Percentiles rank a stretch among this genome's conserved stretches.
phyloP scores from a whole-genome alignment of 2,113 vertebrate genomes.

The Nematolebias whitei region DNA sequence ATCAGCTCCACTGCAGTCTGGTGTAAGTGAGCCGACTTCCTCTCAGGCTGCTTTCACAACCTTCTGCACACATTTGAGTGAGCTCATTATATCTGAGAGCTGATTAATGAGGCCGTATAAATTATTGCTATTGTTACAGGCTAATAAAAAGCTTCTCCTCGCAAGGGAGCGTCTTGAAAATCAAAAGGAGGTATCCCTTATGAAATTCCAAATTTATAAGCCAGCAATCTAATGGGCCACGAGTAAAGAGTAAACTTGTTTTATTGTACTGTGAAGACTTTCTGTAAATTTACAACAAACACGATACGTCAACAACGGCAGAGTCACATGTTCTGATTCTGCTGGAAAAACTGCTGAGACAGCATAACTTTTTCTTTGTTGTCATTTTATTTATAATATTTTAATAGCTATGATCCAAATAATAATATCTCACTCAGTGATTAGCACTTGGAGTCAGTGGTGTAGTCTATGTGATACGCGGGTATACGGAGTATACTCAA shows the following conservation, averaged over 20 bases:
- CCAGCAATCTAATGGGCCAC: not conserved
- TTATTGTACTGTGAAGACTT: too few relatives aligned
- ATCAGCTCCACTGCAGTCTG: conserved; percentile 19
- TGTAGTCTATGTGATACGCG: too few relatives aligned
- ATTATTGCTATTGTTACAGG: conserved; percentile 30
- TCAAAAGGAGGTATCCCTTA: conserved; percentile 4
- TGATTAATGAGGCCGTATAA: conserved; percentile 45
- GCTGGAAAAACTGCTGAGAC: conserved; percentile 9
- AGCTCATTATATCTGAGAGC: conserved; percentile 43
- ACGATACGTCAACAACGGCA: not conserved
- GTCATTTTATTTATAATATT: too few relatives aligned
- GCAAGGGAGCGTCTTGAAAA: not conserved
- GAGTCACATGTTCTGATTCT: conserved; percentile 31
- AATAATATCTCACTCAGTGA: too few relatives aligned
- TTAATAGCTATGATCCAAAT: too few relatives aligned
- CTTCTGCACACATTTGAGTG: conserved; percentile 43
- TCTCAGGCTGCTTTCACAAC: conserved; percentile 39
- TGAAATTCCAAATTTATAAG: conserved; percentile 15
- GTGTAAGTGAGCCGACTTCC: conserved; percentile 42
- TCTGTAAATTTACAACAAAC: conserved; percentile 9
- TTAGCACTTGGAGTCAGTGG: too few relatives aligned
- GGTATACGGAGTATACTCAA: too few relatives aligned
- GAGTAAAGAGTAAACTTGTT: conserved; percentile 21
- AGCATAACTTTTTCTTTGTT: not conserved
- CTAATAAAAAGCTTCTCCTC: conserved; percentile 22